These are phyloP conservation scores for Ennomos erosarius DNA, from an alignment of 2,888 invertebrate genomes.

Conservation along the genomic window DNA sequence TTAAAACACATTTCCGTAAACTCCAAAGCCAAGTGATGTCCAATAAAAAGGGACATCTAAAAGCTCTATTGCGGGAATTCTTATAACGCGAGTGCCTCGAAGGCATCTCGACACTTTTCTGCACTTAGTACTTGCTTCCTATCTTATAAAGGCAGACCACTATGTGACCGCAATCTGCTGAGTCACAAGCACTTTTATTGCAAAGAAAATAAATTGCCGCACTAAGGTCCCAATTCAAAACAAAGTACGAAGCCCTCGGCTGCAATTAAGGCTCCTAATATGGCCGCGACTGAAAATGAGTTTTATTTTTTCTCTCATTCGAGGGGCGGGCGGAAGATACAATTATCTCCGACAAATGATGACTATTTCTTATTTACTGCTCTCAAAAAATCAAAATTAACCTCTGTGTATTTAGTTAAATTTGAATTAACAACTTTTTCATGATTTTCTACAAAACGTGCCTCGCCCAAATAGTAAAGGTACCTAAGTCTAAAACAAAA, in stretches of 20 bases:
- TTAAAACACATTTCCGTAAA: slow-evolving; percentile 28
- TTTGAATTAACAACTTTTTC: too few relatives aligned
- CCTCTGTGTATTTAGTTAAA: background rate
- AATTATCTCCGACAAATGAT: slow-evolving; percentile 38
- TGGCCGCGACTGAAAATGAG: slow-evolving; percentile 52
- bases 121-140: slow-evolving; percentile 60
- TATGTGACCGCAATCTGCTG: slow-evolving; percentile 70
- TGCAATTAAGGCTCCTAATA: slow-evolving; percentile 64
- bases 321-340: slow-evolving; percentile 40
- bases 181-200: slow-evolving; percentile 66
- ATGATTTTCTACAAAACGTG: background rate
- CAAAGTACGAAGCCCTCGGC: slow-evolving; percentile 37
- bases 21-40: slow-evolving; percentile 51
- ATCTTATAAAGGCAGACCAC: slow-evolving; percentile 49
- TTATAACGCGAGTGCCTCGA: slow-evolving; percentile 49
- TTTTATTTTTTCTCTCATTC: slow-evolving; percentile 52
- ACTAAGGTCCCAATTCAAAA: slow-evolving; percentile 15
- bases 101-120: slow-evolving; percentile 65
- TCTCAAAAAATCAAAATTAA: slow-evolving; percentile 5
- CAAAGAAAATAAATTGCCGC: slow-evolving; percentile 57
- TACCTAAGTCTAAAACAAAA: slow-evolving; percentile 12
- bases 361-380: slow-evolving; percentile 21
- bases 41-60: slow-evolving; percentile 59
- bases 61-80: slow-evolving; percentile 61
- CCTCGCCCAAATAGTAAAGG: slow-evolving; percentile 3